phyloP scores from a whole-genome alignment of 2,888 invertebrate species.

The Netelia inedita region DNA sequence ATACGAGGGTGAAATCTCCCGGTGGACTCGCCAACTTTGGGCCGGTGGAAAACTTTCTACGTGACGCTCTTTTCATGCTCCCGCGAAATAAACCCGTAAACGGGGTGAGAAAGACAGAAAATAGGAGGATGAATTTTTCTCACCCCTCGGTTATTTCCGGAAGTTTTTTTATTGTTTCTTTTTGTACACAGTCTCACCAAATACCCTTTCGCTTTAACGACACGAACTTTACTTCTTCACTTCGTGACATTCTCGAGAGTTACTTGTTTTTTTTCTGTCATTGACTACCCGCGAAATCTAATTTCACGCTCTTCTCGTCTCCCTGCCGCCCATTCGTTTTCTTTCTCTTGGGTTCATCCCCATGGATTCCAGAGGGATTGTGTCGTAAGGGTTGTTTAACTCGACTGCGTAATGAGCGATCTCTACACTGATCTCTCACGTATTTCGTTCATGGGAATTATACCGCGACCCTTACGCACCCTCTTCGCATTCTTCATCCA shows the following conservation, averaged over 20 bases:
- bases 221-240: neutral
- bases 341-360: neutral
- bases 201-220: slow-evolving; percentile 3
- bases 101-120: neutral
- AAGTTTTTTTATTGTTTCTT: neutral
- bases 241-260: neutral
- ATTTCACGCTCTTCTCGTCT: neutral
- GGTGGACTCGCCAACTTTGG: neutral
- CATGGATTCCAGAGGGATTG: too few species aligned
- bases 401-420: too few species aligned
- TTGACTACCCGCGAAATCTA: neutral
- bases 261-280: neutral
- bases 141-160: neutral
- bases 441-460: neutral
- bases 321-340: neutral
- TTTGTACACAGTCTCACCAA: neutral
- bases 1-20: neutral
- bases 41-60: slow-evolving; percentile 3
- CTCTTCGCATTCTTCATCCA: neutral
- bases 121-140: neutral
- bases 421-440: neutral
- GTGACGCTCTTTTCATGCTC: slow-evolving; percentile 7
- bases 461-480: neutral
- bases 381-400: too few species aligned
- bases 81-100: neutral